Conservation (phyloP, 1,140 invertebrate species). For the Anthonomus grandis region DNA sequence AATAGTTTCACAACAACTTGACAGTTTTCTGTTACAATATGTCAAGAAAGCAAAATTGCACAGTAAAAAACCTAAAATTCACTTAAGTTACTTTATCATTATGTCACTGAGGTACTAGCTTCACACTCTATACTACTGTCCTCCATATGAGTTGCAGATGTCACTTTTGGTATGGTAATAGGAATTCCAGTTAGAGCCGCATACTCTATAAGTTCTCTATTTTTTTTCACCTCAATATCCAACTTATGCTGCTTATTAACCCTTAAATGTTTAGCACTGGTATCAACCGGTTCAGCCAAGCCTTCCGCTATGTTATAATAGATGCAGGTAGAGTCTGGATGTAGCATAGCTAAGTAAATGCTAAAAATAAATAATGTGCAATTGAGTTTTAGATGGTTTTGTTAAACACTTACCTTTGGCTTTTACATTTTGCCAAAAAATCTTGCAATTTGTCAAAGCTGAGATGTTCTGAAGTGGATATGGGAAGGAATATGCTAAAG, state of each 20-base stretch:
- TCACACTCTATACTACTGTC: background rate
- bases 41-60: no score
- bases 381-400: background rate
- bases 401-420: background rate
- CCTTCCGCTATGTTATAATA: constrained; percentile 38
- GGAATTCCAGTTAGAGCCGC: constrained; percentile 25
- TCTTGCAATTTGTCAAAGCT: constrained; percentile 33
- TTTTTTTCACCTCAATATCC: constrained; percentile 32
- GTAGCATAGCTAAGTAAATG: constrained; percentile 34
- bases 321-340: constrained; percentile 41
- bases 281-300: constrained; percentile 27
- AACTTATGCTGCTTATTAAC: constrained; percentile 32
- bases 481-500: constrained; percentile 31
- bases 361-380: constrained; percentile 9
- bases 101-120: no score
- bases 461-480: constrained; percentile 27
- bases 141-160: no score
- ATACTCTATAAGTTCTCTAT: constrained; percentile 31
- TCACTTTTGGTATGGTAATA: constrained; percentile 13
- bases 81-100: no score
- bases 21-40: no score
- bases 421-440: constrained; percentile 9
- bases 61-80: no score
- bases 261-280: constrained; percentile 27
- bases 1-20: no score